Evolutionary conservation across 2,797 vertebrate genomes (phyloP), one percentile per base, ranked within the genome.

Genomic region (Lagocephalus sceleratus): DNA sequence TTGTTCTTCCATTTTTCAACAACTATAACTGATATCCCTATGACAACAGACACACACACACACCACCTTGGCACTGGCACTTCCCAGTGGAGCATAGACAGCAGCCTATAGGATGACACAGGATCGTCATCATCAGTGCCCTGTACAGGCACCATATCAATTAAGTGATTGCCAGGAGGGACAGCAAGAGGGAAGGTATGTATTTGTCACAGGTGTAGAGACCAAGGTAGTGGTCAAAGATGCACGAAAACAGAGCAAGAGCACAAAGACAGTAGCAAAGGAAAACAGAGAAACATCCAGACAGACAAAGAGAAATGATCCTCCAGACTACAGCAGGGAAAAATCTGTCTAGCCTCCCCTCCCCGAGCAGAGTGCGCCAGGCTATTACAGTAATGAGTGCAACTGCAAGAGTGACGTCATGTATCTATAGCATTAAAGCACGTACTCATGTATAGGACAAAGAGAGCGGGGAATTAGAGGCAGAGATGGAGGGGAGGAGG

Each of bases 381-480:
- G 71, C 75, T 79, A 73, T 84, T 84, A 85, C 84, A 68, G 79
- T 82, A 84, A 86, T 82, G 81, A 79, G 57, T 60, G 74, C 72
- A 82, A 81, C 61, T 32, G 32, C 48, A 49, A 19, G 61, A 68
- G 50, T 86, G 85, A 87, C 72, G 66, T 88, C 80, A 86, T 76
- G 61, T 16, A 74, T 82, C 75, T 81, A 83, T 78, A 81, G 70
- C 73, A 64, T 79, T 74, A 77, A 60, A 40, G 54, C 63, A 56
- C 41, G 39, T 40, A 49, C 38, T 40, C 60, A 85, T 71, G 70
- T 83, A 85, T 71, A 38, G 79, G 73, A 87, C 84, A 86, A 87
- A 85, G 81, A 66, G 59, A 25, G 38, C 3, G 49, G 19, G 54
- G 22, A 40, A 17, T 40, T 40, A 16, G 76, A 62, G 59, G 51